Evolutionary conservation across 1,140 invertebrate genomes (phyloP).

Genomic region (Dendroctonus ponderosae): DNA sequence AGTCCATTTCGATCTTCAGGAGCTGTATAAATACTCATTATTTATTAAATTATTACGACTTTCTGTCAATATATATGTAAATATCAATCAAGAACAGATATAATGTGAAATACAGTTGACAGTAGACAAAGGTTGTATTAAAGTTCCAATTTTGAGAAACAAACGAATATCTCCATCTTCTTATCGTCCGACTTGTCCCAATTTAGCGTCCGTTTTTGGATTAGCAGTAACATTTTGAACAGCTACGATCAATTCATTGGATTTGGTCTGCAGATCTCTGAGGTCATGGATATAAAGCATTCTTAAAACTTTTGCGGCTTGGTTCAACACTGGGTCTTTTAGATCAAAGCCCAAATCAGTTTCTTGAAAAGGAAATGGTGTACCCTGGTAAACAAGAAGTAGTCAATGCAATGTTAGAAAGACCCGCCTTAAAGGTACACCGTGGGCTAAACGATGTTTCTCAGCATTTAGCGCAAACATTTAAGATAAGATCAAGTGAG

Average conservation of each 20-base stretch:
- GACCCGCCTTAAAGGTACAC: no score
- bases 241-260: conserved; percentile 90
- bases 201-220: conserved; percentile 92
- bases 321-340: conserved; percentile 68
- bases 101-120: no score
- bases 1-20: conserved; percentile 38
- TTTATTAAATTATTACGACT: not conserved
- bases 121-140: no score
- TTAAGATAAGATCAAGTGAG: no score
- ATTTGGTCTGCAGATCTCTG: conserved; percentile 87
- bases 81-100: no score
- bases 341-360: conserved; percentile 67
- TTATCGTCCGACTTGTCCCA: conserved; percentile 88
- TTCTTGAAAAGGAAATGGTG: conserved; percentile 67
- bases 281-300: conserved; percentile 90
- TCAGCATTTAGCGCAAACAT: no score
- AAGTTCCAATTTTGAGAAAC: not conserved
- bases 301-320: conserved; percentile 79
- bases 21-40: not conserved
- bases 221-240: conserved; percentile 93
- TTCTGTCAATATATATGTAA: no score
- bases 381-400: conserved; percentile 54
- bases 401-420: no score
- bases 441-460: no score
- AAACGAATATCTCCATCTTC: not conserved